A percentile compares a stretch with the other conserved stretches of the same genome.
These are phyloP conservation scores for Alcedo atthis DNA, from an alignment of 2,797 vertebrate genomes.

Conservation along the genomic window DNA sequence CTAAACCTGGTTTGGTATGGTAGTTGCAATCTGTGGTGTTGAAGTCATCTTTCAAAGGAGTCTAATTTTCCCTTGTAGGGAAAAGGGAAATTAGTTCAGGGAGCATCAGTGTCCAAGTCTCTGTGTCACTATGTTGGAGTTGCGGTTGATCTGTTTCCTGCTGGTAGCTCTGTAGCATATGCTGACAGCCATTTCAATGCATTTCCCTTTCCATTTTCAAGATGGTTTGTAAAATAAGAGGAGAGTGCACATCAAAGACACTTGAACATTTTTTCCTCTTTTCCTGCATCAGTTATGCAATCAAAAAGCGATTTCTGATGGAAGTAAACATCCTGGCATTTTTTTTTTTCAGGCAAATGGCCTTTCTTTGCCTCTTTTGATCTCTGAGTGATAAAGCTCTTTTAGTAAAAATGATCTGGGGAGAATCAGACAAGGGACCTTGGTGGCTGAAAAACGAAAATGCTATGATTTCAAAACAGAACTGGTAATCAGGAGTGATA, in stretches of 20 bases:
- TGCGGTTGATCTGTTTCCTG: not conserved
- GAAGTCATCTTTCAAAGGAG: not conserved
- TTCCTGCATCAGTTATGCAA: constrained; percentile 19
- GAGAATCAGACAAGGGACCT: constrained; percentile 20
- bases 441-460: constrained; percentile 17
- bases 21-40: not conserved
- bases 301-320: constrained; percentile 41
- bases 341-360: constrained; percentile 18
- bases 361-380: constrained; percentile 40
- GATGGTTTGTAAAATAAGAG: not conserved
- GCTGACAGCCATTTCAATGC: not conserved
- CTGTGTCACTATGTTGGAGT: not conserved
- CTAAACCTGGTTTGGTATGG: not conserved
- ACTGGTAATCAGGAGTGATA: not conserved
- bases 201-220: not conserved
- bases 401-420: constrained; percentile 35
- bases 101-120: not conserved
- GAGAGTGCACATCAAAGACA: not conserved
- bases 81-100: not conserved
- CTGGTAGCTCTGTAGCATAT: not conserved
- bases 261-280: constrained; percentile 3
- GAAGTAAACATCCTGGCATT: constrained; percentile 47
- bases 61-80: not conserved
- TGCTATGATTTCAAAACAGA: not conserved
- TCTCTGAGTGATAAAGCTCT: constrained; percentile 46